Evolutionary conservation across 2,888 invertebrate species (phyloP).

Genomic region (Leptopterna dolabrata): DNA sequence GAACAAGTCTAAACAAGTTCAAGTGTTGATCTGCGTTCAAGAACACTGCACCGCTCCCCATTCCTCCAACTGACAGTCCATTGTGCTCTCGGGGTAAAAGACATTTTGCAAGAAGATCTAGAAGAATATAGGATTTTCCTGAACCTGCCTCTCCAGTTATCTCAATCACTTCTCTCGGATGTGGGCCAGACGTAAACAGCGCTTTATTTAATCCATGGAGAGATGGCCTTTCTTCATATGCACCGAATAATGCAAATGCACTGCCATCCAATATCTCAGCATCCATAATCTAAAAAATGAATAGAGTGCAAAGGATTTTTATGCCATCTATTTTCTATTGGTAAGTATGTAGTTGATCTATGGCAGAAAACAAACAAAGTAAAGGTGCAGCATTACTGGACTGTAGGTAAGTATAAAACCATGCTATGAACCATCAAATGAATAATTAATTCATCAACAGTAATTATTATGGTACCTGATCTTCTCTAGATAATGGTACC

Average conservation of each 20-base stretch:
- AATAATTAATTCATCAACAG: too few relatives aligned
- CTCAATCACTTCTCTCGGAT: constrained; percentile 68
- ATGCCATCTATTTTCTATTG: too few relatives aligned
- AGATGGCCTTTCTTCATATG: constrained; percentile 66
- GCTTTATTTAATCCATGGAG: constrained; percentile 69
- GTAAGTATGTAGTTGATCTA: too few relatives aligned
- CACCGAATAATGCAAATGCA: neutral
- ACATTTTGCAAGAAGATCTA: constrained; percentile 68
- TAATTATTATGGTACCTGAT: too few relatives aligned
- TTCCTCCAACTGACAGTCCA: constrained; percentile 66
- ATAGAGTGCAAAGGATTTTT: too few relatives aligned
- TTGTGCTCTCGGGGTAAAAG: constrained; percentile 67
- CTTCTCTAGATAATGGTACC: too few relatives aligned
- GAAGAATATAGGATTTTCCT: constrained; percentile 69
- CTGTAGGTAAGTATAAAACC: too few relatives aligned
- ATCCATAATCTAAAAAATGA: neutral
- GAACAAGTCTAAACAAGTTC: constrained; percentile 66
- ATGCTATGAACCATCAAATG: too few relatives aligned
- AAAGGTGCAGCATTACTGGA: too few relatives aligned
- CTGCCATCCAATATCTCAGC: neutral
- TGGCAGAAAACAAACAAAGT: too few relatives aligned
- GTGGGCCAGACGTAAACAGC: constrained; percentile 68
- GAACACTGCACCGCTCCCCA: constrained; percentile 68
- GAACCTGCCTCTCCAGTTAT: constrained; percentile 68
- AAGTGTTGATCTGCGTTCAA: constrained; percentile 71